Percentiles rank a stretch among this genome's conserved stretches.
phyloP scores from a whole-genome alignment of 2,888 invertebrate genomes.

The Rhingia rostrata region DNA sequence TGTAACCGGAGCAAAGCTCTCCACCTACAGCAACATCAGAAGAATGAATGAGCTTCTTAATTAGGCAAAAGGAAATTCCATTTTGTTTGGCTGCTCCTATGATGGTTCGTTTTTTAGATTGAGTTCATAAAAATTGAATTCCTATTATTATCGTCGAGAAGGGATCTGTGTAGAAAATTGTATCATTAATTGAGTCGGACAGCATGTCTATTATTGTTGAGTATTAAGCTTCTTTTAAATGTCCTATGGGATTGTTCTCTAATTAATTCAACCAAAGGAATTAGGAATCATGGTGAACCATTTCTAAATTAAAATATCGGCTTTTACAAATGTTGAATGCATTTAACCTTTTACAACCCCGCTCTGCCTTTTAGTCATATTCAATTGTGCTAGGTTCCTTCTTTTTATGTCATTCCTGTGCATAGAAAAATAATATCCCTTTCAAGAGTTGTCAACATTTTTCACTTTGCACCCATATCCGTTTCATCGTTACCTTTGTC shows the following conservation, averaged over 20 bases:
- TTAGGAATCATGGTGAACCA: too few species aligned
- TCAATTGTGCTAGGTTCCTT: too few species aligned
- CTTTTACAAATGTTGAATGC: too few species aligned
- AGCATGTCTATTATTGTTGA: constrained; percentile 55
- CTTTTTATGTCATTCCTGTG: neutral
- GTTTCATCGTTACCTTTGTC: neutral
- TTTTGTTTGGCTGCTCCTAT: constrained; percentile 8
- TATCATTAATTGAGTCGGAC: constrained; percentile 53
- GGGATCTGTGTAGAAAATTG: constrained; percentile 38
- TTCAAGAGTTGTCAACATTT: constrained; percentile 19
- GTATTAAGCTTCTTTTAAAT: constrained; percentile 54
- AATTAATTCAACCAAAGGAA: neutral
- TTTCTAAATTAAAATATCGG: too few species aligned
- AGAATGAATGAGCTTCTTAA: constrained; percentile 64
- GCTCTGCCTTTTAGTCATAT: too few species aligned
- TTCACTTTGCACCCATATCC: constrained; percentile 13
- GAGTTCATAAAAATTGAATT: constrained; percentile 55
- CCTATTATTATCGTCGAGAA: constrained; percentile 39
- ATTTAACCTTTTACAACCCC: too few species aligned
- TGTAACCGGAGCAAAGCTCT: neutral
- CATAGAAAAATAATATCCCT: neutral
- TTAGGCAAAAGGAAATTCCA: constrained; percentile 62
- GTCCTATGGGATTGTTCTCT: constrained; percentile 32
- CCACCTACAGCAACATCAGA: neutral
- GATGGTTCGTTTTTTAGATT: constrained; percentile 48